A percentile compares a stretch with the other conserved stretches of the same genome.
phyloP scores from a whole-genome alignment of 2,113 vertebrate species.

The Cyanocitta stelleri region DNA sequence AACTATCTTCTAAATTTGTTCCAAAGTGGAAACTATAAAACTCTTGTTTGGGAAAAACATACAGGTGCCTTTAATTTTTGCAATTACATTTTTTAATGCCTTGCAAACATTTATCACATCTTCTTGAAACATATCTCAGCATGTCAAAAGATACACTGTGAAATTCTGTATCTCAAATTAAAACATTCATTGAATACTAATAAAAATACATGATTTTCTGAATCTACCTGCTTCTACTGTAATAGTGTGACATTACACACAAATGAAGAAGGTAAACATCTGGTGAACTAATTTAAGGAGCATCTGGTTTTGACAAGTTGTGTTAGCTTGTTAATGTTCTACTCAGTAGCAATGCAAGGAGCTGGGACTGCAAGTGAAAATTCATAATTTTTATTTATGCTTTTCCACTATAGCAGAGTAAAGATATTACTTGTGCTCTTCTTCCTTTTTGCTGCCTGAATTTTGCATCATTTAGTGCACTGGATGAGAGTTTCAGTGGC shows the following conservation, averaged over 20 bases:
- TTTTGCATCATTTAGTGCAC: neutral
- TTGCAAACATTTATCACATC: neutral
- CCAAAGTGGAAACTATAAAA: neutral
- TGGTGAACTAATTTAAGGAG: neutral
- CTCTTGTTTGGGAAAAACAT: neutral
- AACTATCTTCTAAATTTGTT: neutral
- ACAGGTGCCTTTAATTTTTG: neutral
- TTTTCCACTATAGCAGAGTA: neutral
- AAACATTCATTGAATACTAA: neutral
- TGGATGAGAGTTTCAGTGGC: neutral
- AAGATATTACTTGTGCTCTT: neutral
- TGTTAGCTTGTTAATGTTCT: neutral
- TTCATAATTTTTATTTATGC: neutral
- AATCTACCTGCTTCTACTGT: neutral
- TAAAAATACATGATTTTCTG: neutral
- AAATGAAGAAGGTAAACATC: neutral
- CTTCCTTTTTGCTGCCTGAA: neutral
- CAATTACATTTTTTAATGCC: neutral
- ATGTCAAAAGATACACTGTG: neutral
- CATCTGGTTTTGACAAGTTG: neutral
- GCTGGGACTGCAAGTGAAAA: neutral
- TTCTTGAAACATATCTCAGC: neutral
- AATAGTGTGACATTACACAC: neutral
- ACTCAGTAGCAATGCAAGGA: neutral
- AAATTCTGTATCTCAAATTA: neutral